phyloP scores from a whole-genome alignment of 2,113 vertebrate species.

The Gallinago undulata region DNA sequence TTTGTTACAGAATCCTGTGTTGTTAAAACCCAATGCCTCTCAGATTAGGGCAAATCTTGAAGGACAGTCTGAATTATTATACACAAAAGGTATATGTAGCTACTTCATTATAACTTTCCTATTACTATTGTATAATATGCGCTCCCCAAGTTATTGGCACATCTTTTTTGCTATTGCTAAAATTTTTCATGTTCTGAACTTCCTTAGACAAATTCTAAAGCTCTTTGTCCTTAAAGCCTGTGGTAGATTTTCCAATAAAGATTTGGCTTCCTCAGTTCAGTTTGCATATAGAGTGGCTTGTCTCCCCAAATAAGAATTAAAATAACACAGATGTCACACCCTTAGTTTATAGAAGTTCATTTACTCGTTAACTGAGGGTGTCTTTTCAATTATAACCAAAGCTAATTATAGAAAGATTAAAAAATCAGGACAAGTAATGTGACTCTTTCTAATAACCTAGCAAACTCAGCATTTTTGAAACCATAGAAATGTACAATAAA shows the following conservation, averaged over 20 bases:
- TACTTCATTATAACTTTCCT: not conserved
- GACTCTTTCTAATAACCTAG: not conserved
- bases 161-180: not conserved
- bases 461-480: not conserved
- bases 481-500: not conserved
- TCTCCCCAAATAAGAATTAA: not conserved
- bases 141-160: not conserved
- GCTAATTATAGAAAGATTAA: not conserved
- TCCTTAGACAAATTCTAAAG: not conserved
- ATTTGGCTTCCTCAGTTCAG: not conserved
- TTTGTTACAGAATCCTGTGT: not conserved
- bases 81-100: not conserved
- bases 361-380: not conserved
- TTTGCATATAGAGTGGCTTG: not conserved
- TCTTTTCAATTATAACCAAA: slow-evolving; percentile 30
- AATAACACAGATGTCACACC: not conserved
- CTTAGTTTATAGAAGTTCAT: not conserved
- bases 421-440: not conserved
- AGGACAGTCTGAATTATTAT: not conserved
- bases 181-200: not conserved
- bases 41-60: not conserved
- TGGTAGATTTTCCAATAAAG: not conserved
- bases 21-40: not conserved
- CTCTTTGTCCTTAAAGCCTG: not conserved
- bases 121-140: not conserved